Percentiles rank a stretch among this genome's conserved stretches.
Evolutionary conservation across 1,140 invertebrate species (phyloP).

Genomic region (Apocrypta bakeri): DNA sequence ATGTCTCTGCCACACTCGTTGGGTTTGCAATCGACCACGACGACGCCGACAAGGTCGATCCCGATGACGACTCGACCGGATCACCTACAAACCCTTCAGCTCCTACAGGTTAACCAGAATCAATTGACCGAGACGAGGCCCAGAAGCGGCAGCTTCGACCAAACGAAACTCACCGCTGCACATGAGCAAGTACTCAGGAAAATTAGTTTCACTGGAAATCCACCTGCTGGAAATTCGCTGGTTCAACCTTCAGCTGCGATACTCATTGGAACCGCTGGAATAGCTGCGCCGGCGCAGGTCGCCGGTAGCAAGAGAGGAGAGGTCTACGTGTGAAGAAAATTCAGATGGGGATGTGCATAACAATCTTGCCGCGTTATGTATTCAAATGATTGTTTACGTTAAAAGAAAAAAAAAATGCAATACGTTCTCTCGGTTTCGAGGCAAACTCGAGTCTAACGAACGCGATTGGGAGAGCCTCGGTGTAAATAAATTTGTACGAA

Average conservation of each 20-base stretch:
- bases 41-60: slow-evolving; percentile 29
- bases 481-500: neutral
- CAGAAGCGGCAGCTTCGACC: slow-evolving; percentile 57
- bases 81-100: neutral
- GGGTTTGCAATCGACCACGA: slow-evolving; percentile 57
- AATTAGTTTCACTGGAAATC: slow-evolving; percentile 59
- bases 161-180: slow-evolving; percentile 25
- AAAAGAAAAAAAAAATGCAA: no score
- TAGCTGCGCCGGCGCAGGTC: slow-evolving; percentile 31
- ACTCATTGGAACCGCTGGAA: slow-evolving; percentile 12
- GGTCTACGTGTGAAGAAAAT: slow-evolving; percentile 71
- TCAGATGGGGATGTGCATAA: neutral
- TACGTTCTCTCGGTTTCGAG: no score
- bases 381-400: no score
- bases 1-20: slow-evolving; percentile 70
- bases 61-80: slow-evolving; percentile 44
- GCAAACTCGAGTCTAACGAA: no score
- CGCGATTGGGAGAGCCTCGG: neutral
- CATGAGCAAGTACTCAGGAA: slow-evolving; percentile 60
- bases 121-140: slow-evolving; percentile 29
- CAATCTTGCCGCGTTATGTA: neutral
- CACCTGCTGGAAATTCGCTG: slow-evolving; percentile 53
- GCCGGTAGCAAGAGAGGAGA: slow-evolving; percentile 71
- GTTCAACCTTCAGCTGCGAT: slow-evolving; percentile 38
- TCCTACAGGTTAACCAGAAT: neutral